A percentile compares a stretch with the other conserved stretches of the same genome.
Conservation (phyloP, 2,888 invertebrate species). For the Sipha maydis region DNA sequence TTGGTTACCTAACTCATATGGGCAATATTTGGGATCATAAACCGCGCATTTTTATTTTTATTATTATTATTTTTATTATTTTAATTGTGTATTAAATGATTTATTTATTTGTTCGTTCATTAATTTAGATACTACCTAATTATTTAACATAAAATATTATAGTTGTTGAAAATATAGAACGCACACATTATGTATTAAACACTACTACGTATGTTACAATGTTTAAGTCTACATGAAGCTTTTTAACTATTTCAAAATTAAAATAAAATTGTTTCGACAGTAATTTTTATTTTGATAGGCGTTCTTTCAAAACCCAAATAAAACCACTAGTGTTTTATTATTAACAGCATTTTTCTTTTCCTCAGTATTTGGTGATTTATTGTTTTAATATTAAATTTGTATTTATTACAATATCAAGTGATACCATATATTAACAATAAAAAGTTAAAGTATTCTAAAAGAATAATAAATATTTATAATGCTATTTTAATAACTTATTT, state of each 20-base stretch:
- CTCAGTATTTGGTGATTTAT: not conserved
- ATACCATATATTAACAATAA: too few species aligned
- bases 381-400: too few species aligned
- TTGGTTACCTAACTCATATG: not conserved
- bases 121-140: not conserved
- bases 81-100: constrained; percentile 5
- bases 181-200: constrained; percentile 29
- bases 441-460: too few species aligned
- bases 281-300: constrained; percentile 8
- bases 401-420: too few species aligned
- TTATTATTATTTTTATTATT: not conserved
- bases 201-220: constrained; percentile 33
- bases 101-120: not conserved
- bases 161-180: constrained; percentile 7
- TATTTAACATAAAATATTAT: not conserved
- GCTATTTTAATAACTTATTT: too few species aligned
- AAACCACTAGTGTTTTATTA: not conserved
- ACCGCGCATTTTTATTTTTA: constrained; percentile 47
- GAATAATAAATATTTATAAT: too few species aligned
- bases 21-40: constrained; percentile 19
- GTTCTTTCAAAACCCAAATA: constrained; percentile 43
- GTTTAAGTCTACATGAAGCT: constrained; percentile 12
- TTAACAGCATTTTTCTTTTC: not conserved
- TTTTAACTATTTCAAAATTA: not conserved
- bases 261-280: not conserved